Percentiles rank a stretch among this genome's conserved stretches.
Evolutionary conservation across 2,888 invertebrate genomes (phyloP).

Genomic region (Pristionchus mayeri): DNA sequence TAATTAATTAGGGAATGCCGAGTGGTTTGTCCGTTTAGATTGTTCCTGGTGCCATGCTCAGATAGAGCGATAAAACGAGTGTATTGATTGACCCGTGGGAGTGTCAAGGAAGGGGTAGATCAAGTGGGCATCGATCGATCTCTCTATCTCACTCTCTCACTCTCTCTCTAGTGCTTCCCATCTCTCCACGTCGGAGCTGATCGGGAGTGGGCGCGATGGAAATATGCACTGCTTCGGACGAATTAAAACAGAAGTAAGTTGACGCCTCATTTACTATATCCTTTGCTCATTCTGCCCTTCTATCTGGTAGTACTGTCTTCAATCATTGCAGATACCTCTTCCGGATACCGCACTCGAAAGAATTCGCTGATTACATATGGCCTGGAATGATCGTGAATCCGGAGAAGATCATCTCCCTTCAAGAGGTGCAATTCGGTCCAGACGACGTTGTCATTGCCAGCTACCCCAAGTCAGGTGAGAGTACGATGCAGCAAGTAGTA

Average conservation of each 20-base stretch:
- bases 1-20: conserved; percentile 3
- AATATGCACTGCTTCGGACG: neutral
- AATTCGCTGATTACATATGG: conserved; percentile 65
- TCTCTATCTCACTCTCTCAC: neutral
- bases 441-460: conserved; percentile 90
- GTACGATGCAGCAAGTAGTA: conserved; percentile 54
- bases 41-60: conserved; percentile 25
- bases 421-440: conserved; percentile 77
- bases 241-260: conserved; percentile 39
- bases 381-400: conserved; percentile 72
- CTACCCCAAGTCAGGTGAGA: conserved; percentile 88
- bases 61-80: neutral
- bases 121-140: conserved; percentile 5
- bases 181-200: neutral
- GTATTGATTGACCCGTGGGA: neutral
- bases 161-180: neutral
- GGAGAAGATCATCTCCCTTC: conserved; percentile 69
- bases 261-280: neutral
- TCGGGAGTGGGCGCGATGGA: neutral
- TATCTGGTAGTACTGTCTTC: too few relatives aligned
- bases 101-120: neutral
- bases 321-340: conserved; percentile 57
- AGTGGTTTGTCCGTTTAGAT: neutral
- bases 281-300: too few relatives aligned
- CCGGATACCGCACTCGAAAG: conserved; percentile 61